phyloP scores from a whole-genome alignment of 2,113 vertebrate genomes.

The Saguinus midas region DNA sequence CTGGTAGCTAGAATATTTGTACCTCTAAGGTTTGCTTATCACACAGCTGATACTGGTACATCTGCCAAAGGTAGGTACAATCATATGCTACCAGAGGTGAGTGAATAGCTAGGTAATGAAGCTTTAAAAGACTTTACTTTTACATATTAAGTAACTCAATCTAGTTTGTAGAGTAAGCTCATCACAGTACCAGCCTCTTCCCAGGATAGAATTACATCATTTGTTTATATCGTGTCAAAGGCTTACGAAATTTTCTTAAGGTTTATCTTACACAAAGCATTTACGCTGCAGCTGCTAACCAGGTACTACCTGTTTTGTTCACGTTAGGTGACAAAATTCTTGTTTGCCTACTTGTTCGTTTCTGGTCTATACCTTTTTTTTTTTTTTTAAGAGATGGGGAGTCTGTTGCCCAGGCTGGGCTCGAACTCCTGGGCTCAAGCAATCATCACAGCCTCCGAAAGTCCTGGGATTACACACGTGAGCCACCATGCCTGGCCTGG shows the following conservation, averaged over 20 bases:
- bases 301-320: slow-evolving; percentile 29
- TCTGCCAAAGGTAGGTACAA: not conserved
- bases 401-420: too few relatives aligned
- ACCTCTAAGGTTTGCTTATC: not conserved
- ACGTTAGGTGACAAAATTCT: slow-evolving; percentile 35
- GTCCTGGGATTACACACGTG: too few relatives aligned
- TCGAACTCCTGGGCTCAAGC: too few relatives aligned
- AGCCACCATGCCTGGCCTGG: too few relatives aligned
- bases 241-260: slow-evolving; percentile 48
- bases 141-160: slow-evolving; percentile 14
- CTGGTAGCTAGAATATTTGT: not conserved
- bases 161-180: slow-evolving; percentile 37
- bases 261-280: slow-evolving; percentile 10
- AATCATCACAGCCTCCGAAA: too few relatives aligned
- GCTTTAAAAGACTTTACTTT: slow-evolving; percentile 26
- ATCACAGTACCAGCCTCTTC: slow-evolving; percentile 26
- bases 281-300: not conserved
- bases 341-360: slow-evolving; percentile 14
- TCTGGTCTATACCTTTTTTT: not conserved
- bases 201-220: slow-evolving; percentile 62
- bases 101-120: not conserved
- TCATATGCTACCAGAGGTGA: not conserved
- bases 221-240: slow-evolving; percentile 64
- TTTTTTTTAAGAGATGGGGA: too few relatives aligned
- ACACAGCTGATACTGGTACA: not conserved